Conservation (phyloP, 1,140 invertebrate genomes). For the Apocrypta bakeri region DNA sequence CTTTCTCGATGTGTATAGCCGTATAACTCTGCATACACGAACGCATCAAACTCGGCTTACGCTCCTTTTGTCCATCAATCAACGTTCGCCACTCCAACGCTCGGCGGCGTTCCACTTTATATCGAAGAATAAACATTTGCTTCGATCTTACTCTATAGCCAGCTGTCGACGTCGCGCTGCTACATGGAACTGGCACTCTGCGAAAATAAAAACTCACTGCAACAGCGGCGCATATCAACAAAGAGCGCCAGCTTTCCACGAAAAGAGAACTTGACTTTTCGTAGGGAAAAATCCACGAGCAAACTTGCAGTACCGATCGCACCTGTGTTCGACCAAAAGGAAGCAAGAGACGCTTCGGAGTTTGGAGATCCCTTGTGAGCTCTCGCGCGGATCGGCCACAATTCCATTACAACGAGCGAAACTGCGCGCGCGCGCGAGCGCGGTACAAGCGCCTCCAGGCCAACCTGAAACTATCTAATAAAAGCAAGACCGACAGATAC, state of each 20-base stretch:
- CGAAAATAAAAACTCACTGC: not conserved
- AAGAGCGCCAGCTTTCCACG: not conserved
- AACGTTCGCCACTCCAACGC: not conserved
- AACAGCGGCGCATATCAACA: not conserved
- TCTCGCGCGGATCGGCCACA: constrained; percentile 11
- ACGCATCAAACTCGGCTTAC: constrained; percentile 23
- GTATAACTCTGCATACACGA: not conserved
- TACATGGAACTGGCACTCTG: not conserved
- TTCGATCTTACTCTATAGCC: not conserved
- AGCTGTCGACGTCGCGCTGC: constrained; percentile 1
- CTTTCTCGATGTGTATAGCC: not conserved
- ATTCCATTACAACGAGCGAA: constrained; percentile 44
- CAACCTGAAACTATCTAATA: constrained; percentile 38
- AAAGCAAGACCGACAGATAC: constrained; percentile 12
- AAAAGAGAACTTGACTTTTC: not conserved
- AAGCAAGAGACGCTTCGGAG: not conserved
- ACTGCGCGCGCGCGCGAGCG: constrained; percentile 12
- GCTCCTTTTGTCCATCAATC: constrained; percentile 33
- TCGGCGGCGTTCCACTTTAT: not conserved
- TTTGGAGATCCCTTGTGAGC: not conserved
- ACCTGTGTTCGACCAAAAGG: constrained; percentile 15
- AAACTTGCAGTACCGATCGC: not conserved
- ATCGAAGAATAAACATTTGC: constrained; percentile 8
- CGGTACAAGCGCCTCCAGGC: not conserved
- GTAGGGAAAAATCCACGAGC: not conserved